Evolutionary conservation across 2,797 vertebrate genomes (phyloP), one percentile per base, ranked within the genome.

Genomic region (Anisognathus igniventris): DNA sequence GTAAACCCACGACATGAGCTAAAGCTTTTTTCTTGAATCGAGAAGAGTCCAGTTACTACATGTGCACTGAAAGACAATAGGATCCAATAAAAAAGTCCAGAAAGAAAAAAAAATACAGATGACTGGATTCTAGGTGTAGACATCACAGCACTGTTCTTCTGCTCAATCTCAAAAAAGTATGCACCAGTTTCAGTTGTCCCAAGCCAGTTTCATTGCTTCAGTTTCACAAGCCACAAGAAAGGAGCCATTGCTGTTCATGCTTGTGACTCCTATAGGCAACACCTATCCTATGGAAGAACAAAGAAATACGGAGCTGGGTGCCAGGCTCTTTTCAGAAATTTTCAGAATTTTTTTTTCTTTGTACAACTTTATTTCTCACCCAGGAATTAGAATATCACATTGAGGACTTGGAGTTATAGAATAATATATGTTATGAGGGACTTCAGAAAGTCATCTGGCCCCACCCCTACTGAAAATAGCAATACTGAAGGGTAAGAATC

Each of bases 261-360:
- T 88, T 1, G 0, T 1, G 7, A 47, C 14, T 53, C 13, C 50
- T 48, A 6, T 4, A 48, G 50, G 30, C 1, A 3, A 53, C 35
- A 50, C 7, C 15, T 25, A 24, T 47, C 35, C 64, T 31, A 19
- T 14, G 25, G 37, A 88, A 77, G 6, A 24, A 53, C 33, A 89
- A 50, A 82, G 24, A 64, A 79, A 86, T 17, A 48, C 31, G 20
- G 8, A 90, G 6, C 17, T 33, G 33, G 30, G 9, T 1, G 1
- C 4, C 24, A 60, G 23, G 15, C 3, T 53, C 1, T 81, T 64
- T 45, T 39, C 23, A 25, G 53, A 66, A 28, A 12, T 44, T 3
- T 44, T 53, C 56, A 33, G 14, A 7, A 1, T 19, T 47, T 7
- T 2, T 33, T 76, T 71, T 50, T 20, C 9, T 60, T 77, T 28